A percentile compares a stretch with the other conserved stretches of the same genome.
Evolutionary conservation across 92 coral and sea anemone species (phyloP).

Genomic region (Epizoanthus illoricatus): DNA sequence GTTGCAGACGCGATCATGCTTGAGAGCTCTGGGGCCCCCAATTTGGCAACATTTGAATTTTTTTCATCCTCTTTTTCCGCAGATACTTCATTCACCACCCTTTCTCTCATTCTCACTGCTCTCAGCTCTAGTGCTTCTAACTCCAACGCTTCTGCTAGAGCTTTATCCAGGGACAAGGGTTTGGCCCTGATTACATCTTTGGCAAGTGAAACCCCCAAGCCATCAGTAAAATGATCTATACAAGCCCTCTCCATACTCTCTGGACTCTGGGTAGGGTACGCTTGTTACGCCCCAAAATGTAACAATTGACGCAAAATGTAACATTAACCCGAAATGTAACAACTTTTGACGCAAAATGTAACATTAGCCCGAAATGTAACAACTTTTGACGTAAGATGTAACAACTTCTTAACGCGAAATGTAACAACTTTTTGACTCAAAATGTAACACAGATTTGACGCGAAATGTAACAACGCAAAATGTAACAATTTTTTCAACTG

Average conservation of each 20-base stretch:
- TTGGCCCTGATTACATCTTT: slow-evolving; percentile 39
- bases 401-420: too few relatives aligned
- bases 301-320: too few relatives aligned
- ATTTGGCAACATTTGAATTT: slow-evolving; percentile 13
- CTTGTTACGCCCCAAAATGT: too few relatives aligned
- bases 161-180: slow-evolving; percentile 38
- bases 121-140: slow-evolving; percentile 37
- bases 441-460: too few relatives aligned
- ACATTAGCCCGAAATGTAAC: too few relatives aligned
- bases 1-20: slow-evolving; percentile 46
- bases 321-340: too few relatives aligned
- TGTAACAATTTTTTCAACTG: too few relatives aligned
- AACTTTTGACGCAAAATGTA: too few relatives aligned
- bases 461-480: too few relatives aligned
- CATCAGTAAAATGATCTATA: slow-evolving; percentile 43
- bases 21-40: slow-evolving; percentile 41
- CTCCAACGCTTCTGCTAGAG: slow-evolving; percentile 42
- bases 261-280: slow-evolving; percentile 23
- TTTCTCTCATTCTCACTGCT: slow-evolving; percentile 38
- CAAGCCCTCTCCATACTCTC: slow-evolving; percentile 39
- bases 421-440: too few relatives aligned
- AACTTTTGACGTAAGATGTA: too few relatives aligned
- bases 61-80: neutral
- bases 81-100: slow-evolving; percentile 37
- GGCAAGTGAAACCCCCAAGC: slow-evolving; percentile 37